phyloP scores from a whole-genome alignment of 2,797 vertebrate genomes.

The Acanthurus lineatus region DNA sequence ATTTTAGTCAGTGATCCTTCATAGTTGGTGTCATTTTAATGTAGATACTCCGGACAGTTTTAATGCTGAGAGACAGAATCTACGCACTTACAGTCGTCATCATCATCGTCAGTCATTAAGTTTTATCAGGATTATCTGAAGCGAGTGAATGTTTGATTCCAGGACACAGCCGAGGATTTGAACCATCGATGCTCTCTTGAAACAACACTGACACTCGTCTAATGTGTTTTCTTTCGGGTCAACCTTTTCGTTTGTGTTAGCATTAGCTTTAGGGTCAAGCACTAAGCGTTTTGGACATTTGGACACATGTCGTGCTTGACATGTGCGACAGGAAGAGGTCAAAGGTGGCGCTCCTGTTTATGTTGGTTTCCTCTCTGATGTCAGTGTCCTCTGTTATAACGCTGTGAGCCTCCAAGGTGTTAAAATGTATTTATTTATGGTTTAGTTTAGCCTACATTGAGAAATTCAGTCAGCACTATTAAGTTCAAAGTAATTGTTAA shows the following conservation, averaged over 20 bases:
- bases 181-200: constrained; percentile 21
- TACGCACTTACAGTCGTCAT: not conserved
- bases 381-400: constrained; percentile 2
- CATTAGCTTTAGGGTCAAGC: constrained; percentile 38
- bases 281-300: constrained; percentile 40
- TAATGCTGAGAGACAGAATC: not conserved
- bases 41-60: not conserved
- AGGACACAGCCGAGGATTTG: constrained; percentile 18
- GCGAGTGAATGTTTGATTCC: constrained; percentile 46
- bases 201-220: not conserved
- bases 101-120: not conserved
- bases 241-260: constrained; percentile 39
- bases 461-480: not conserved
- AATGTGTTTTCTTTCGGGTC: constrained; percentile 30
- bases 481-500: not conserved
- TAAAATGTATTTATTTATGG: not conserved
- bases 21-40: not conserved
- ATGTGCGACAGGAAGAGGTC: constrained; percentile 46
- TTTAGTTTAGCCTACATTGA: not conserved
- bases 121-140: constrained; percentile 48
- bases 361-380: constrained; percentile 33
- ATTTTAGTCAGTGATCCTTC: not conserved
- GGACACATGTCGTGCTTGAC: constrained; percentile 20
- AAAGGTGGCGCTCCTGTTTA: constrained; percentile 48
- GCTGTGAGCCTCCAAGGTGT: not conserved